Evolutionary conservation across 2,888 invertebrate genomes (phyloP), one percentile per base, ranked within the genome.

Genomic region (Amphiduros pacificus): DNA sequence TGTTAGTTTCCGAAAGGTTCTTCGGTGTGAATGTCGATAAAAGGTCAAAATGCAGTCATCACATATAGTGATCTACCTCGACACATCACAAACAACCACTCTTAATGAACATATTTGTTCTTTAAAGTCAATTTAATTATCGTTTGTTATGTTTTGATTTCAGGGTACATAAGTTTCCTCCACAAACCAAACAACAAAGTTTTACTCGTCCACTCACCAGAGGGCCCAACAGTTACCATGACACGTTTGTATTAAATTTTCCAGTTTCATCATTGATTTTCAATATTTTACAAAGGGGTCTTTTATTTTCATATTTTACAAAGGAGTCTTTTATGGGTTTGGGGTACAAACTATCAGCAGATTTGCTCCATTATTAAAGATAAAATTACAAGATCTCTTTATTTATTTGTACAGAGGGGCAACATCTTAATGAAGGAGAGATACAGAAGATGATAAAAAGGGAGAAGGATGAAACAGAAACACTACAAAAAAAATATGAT

Each of bases 371-470:
- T 6, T n/a, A 17, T 44, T 22, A 44, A 9, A 36, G 9, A 9
- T 11, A 36, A 36, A 36, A 36, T 17, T 17, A 11, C 11, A 11
- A 36, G 17, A 36, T 36, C 9, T 11, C 36, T 36, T 36, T 17
- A 11, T 9, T 17, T 36, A 36, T 11, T 36, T 9, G 28, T 49
- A 11, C 56, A 56, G 56, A 56, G 6, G 56, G 56, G 11, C 40
- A 41, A 4, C 44, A 56, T 28, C 56, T 56, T 17, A 56, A 56
- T 29, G 56, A 41, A 6, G 56, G 49, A 28, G 56, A 56, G 29
- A 48, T 56, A 1, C 56, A 49, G 28, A 56, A 56, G 56, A 56
- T 56, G 56, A 28, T 49, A 4, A 24, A 49, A 2, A 26, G 41
- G 28, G 56, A 56, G 44, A 56, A 56, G 26, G 48, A 22, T 14